Base-by-base conservation (phyloP, 2,888 invertebrate species). In the Leptarthrus brevirostris region DNA sequence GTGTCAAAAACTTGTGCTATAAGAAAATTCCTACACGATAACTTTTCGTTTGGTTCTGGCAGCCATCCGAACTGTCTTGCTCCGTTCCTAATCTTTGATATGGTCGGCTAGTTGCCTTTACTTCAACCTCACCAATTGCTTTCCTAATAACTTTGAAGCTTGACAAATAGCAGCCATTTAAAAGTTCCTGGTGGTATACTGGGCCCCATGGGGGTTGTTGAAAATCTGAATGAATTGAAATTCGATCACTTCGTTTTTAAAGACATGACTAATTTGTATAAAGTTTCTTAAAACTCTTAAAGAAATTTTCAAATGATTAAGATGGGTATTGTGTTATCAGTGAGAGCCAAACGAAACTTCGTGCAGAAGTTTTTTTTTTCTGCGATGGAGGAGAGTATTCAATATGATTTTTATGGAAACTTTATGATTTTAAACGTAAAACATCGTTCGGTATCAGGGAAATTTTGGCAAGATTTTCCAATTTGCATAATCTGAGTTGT, bases 231-330 rank as follows among this genome's bases (percentile, higher is more conserved):
- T 18, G 16, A 49, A 49, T 49, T 49, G 49, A 49, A 49, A 49
- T 49, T 49, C 49, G 2, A 49, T 1, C 49, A 49, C 16, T 3
- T n/a, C 14, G 5, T 16, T 18, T n/a, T 49, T 49, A 16, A n/a
- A 49, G 18, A 18, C 12, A 8, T 49, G 16, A 49, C 16, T 20
- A 49, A 49, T 49, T 49, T 49, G 8, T 49, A 6, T 6, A 49
- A 49, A 49, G 49, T 49, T 49, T n/a, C 20, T 49, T 49, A 49
- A 49, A 12, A 14, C 12, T 49, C 49, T 49, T 49, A 16, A 16
- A 2, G n/a, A n/a, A 18, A 16, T 49, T 49, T 16, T 49, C 6
- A 12, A 4, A 1, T 49, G 14, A 3, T 4, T 20, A 16, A 49
- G 18, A 20, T 4, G 30, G 30, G 8, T 30, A 30, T 8, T 4